A percentile compares a stretch with the other conserved stretches of the same genome.
These are phyloP conservation scores for Heliopora coerulea DNA, from an alignment of 92 coral and sea anemone genomes.

Conservation along the genomic window DNA sequence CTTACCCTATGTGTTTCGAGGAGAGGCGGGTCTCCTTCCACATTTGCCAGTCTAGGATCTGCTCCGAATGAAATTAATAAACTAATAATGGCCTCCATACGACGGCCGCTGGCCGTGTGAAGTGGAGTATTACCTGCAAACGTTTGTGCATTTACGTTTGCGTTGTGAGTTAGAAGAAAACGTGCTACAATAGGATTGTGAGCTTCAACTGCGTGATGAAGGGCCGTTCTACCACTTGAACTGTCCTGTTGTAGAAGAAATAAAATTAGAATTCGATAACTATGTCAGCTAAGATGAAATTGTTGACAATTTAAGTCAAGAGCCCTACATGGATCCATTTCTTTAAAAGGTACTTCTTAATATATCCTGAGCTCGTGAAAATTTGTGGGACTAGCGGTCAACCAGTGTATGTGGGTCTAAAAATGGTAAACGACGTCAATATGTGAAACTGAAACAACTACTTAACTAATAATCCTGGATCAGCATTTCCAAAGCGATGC, in stretches of 20 bases:
- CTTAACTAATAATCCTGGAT: too few species aligned
- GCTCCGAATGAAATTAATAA: conserved; percentile 73
- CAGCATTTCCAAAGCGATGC: too few species aligned
- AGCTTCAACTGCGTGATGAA: conserved; percentile 97
- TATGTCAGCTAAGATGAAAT: too few species aligned
- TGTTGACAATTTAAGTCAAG: too few species aligned
- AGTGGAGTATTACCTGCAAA: conserved; percentile 92
- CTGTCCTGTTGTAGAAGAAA: conserved; percentile 65
- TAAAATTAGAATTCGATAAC: too few species aligned
- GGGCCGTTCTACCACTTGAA: conserved; percentile 89
- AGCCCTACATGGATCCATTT: too few species aligned
- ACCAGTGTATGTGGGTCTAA: too few species aligned
- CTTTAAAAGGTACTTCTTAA: too few species aligned
- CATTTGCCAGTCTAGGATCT: conserved; percentile 73
- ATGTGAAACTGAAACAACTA: too few species aligned
- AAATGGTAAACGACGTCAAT: too few species aligned
- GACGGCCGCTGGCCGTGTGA: conserved; percentile 94
- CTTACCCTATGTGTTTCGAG: conserved; percentile 37
- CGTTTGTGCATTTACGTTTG: conserved; percentile 78
- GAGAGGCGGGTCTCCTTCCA: conserved; percentile 80
- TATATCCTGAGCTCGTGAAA: too few species aligned
- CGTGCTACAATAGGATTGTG: conserved; percentile 72
- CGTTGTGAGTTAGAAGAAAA: conserved; percentile 75
- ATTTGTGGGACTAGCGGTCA: too few species aligned
- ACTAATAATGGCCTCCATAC: conserved; percentile 77